Percentiles rank a stretch among this genome's conserved stretches.
Conservation (phyloP, 2,113 vertebrate genomes). For the Tragelaphus strepsiceros region DNA sequence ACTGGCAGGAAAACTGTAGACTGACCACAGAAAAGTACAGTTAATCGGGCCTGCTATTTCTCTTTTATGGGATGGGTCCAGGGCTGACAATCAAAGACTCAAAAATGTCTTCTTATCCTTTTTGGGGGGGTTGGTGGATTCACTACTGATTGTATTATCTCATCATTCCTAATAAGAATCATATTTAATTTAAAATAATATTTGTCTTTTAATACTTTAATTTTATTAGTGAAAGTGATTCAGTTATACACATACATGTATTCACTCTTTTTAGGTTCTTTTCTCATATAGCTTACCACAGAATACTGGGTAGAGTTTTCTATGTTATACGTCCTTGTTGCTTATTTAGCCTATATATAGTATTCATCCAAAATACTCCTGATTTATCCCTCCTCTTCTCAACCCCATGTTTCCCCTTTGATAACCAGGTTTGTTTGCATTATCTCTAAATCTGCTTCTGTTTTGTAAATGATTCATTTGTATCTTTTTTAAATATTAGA, state of each 20-base stretch:
- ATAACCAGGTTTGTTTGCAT: neutral
- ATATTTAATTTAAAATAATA: neutral
- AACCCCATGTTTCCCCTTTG: neutral
- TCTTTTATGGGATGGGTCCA: neutral
- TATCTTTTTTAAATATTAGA: neutral
- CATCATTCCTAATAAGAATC: neutral
- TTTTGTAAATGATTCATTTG: neutral
- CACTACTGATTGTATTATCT: neutral
- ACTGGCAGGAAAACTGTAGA: neutral
- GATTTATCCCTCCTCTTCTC: neutral
- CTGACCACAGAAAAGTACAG: neutral
- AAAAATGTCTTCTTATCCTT: neutral
- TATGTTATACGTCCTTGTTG: neutral
- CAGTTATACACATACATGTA: neutral
- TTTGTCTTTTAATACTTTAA: neutral
- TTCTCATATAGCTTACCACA: neutral
- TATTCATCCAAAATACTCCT: neutral
- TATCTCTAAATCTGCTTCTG: neutral
- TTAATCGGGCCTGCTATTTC: neutral
- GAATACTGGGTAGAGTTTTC: neutral
- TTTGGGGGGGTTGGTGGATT: fast-evolving
- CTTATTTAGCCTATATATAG: neutral
- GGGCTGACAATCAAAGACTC: neutral
- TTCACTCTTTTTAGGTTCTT: neutral
- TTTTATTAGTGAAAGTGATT: neutral